phyloP scores from a whole-genome alignment of 2,797 vertebrate genomes.

The Gila robusta region DNA sequence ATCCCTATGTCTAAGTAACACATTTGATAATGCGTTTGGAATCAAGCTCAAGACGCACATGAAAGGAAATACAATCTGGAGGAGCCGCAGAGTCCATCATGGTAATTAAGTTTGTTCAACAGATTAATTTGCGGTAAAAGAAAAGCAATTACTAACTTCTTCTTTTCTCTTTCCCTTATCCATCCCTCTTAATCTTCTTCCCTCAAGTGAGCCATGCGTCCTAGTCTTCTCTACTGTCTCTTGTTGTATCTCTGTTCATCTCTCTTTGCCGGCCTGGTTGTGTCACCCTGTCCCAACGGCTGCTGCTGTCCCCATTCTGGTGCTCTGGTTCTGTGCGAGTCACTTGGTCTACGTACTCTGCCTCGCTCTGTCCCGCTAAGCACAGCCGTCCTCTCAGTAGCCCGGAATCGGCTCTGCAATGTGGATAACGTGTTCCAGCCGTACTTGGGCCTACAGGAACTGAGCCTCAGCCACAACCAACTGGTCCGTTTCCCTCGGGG shows the following conservation, averaged over 20 bases:
- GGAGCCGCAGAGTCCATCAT: not conserved
- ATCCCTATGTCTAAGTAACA: not conserved
- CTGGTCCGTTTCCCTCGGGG: constrained; percentile 79
- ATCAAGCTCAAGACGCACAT: not conserved
- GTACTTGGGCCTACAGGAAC: constrained; percentile 78
- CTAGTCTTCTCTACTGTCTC: constrained; percentile 71
- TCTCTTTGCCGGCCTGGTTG: constrained; percentile 58
- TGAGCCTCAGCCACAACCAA: constrained; percentile 82
- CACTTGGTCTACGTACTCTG: constrained; percentile 78
- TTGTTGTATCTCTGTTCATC: constrained; percentile 73
- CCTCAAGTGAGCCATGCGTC: constrained; percentile 78
- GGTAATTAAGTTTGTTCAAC: not conserved
- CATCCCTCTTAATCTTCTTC: constrained; percentile 26
- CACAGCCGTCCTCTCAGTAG: constrained; percentile 78
- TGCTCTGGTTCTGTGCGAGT: constrained; percentile 80
- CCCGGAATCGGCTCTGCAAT: constrained; percentile 81
- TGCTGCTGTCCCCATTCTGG: constrained; percentile 79
- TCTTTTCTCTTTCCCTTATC: not conserved
- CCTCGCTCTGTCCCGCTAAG: constrained; percentile 77
- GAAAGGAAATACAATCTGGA: constrained; percentile 24
- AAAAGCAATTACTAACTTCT: not conserved
- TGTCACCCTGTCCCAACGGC: constrained; percentile 75
- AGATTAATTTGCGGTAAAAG: not conserved
- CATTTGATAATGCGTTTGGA: not conserved
- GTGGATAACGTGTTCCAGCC: constrained; percentile 78